A percentile compares a stretch with the other conserved stretches of the same genome.
phyloP scores from a whole-genome alignment of 1,140 invertebrate species.

The Brachionus asplanchnoidis region DNA sequence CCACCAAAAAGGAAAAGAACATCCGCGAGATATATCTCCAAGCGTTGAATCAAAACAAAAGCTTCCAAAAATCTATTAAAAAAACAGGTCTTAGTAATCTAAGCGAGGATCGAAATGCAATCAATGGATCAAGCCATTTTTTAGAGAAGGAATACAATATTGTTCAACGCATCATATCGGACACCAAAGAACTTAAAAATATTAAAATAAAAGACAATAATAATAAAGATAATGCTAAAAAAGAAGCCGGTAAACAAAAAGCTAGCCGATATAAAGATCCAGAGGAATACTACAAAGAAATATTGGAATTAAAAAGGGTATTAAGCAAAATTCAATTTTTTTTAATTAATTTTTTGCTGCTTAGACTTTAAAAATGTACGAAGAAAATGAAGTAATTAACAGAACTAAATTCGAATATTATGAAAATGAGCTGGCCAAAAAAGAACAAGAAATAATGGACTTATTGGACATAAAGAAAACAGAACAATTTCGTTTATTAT shows the following conservation, averaged over 20 bases:
- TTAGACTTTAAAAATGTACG: conserved; percentile 2
- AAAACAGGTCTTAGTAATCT: conserved; percentile 2
- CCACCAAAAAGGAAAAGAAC: conserved; percentile 20
- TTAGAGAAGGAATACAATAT: conserved; percentile 31
- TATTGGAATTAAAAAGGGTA: conserved; percentile 32
- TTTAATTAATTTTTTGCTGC: neutral
- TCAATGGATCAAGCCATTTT: neutral
- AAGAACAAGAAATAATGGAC: conserved; percentile 37
- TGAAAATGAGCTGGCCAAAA: conserved; percentile 38
- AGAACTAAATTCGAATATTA: conserved; percentile 38
- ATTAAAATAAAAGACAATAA: neutral
- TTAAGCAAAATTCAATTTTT: neutral
- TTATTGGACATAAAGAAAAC: conserved; percentile 26
- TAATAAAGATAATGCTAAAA: neutral
- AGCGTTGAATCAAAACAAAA: conserved; percentile 7
- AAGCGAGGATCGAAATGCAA: neutral
- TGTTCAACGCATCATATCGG: conserved; percentile 32
- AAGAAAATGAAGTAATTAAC: conserved; percentile 36
- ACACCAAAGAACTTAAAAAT: conserved; percentile 13
- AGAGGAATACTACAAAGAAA: conserved; percentile 26
- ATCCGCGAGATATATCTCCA: conserved; percentile 19
- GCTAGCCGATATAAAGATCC: conserved; percentile 5
- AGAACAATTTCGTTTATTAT: neutral
- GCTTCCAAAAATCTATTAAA: neutral
- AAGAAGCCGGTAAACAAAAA: neutral